Evolutionary conservation across 2,797 vertebrate genomes (phyloP), one percentile per base, ranked within the genome.

Genomic region (Avahi laniger): DNA sequence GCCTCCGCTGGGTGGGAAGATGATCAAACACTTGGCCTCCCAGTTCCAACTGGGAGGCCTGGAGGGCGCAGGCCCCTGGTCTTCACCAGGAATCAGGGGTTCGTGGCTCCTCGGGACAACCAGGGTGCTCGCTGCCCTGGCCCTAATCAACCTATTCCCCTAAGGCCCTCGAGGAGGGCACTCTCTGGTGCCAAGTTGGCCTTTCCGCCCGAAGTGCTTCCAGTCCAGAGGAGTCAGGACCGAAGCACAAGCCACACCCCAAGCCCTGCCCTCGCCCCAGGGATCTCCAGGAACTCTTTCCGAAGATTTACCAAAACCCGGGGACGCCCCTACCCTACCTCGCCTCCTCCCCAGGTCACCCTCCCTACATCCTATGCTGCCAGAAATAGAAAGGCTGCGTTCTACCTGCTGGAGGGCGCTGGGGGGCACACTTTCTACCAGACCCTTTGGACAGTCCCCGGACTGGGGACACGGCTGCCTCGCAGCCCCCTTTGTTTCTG

Each of bases 161-260:
- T 67, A 54, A 75, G 83, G 80, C 17, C 67, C 65, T 26, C 0
- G 0, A 91, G n/a, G 14, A 91, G 35, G 67, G 54, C 41, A 12
- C 48, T 81, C 75, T 65, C 30, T 22, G 67, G 46, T 52, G 57
- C 10, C 0, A 75, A 12, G 24, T 95, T 91, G 72, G 79, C 72
- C 15, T 95, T 22, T 96, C 95, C 94, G 95, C 94, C 5, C 20
- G 8, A 78, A 93, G 88, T 33, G 70, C 94, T 97, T 98, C 97
- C 98, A 98, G 95, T 73, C 89, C 88, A 87, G 87, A 96, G 87
- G 0, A 96, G 97, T 97, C 93, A 92, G 94, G 97, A 98, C 95
- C 92, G 20, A 95, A 98, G 93, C 89, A 72, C 52, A 94, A 97
- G 96, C 91, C 90, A 95, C 76, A 92, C 75, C 97, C 97, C 4